Conservation (phyloP, 2,113 vertebrate species). For the Montifringilla adamsi region DNA sequence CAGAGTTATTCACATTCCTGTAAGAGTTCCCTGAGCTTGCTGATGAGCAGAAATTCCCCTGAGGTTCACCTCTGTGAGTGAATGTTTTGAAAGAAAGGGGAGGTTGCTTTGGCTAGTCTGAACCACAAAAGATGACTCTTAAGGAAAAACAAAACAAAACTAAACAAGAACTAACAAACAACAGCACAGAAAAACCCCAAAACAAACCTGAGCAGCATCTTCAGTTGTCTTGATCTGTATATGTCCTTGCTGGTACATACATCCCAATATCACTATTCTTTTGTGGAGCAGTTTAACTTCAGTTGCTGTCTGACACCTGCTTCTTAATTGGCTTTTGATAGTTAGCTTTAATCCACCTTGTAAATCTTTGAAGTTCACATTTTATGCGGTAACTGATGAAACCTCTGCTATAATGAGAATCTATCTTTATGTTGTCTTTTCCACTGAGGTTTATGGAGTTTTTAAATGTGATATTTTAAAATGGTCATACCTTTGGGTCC, state of each 20-base stretch:
- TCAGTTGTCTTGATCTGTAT: not conserved
- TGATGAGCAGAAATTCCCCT: not conserved
- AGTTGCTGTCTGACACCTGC: not conserved
- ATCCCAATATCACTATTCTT: not conserved
- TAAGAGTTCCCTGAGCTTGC: not conserved
- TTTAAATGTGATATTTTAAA: not conserved
- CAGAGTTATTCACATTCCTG: not conserved
- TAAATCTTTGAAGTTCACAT: not conserved
- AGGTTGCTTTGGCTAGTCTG: not conserved
- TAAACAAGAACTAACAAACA: not conserved
- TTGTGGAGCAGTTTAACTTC: not conserved
- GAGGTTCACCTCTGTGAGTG: not conserved
- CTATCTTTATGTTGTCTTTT: not conserved
- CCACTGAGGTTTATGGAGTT: not conserved
- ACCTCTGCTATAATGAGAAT: not conserved
- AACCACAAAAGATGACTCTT: not conserved
- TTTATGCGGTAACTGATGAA: not conserved
- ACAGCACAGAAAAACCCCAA: not conserved
- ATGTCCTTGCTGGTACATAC: not conserved
- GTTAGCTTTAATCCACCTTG: not conserved
- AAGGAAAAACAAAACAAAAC: fast-evolving
- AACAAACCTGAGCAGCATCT: not conserved
- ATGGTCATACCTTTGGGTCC: not conserved
- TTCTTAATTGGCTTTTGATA: not conserved
- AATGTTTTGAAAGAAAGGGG: not conserved